A percentile compares a stretch with the other conserved stretches of the same genome.
These are phyloP conservation scores for Nansenia antarctica DNA, from an alignment of 2,113 vertebrate species.

Conservation along the genomic window DNA sequence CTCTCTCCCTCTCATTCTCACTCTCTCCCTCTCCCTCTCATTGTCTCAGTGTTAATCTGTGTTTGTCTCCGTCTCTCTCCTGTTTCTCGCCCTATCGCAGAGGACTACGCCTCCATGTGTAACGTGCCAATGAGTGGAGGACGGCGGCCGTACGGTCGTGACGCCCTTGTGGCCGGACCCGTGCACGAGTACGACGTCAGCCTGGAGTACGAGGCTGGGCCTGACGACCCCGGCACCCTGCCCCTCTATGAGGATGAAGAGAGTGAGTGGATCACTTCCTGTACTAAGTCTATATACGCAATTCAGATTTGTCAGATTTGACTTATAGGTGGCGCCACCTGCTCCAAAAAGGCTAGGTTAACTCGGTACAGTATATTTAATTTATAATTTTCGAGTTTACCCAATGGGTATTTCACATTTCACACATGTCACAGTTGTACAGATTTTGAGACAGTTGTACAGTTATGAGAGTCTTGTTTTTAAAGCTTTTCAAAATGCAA, in stretches of 20 bases:
- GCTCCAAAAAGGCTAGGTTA: no score
- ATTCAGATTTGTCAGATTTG: background rate
- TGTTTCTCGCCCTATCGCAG: slow-evolving; percentile 56
- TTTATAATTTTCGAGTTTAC: no score
- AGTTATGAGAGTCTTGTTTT: no score
- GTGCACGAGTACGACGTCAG: slow-evolving; percentile 60
- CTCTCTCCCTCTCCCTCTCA: background rate
- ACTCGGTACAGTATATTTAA: no score
- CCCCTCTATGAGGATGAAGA: slow-evolving; percentile 82
- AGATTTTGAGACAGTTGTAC: no score
- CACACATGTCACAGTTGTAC: no score
- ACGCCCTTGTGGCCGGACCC: slow-evolving; percentile 83
- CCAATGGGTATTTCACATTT: no score
- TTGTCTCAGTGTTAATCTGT: background rate
- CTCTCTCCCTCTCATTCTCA: background rate
- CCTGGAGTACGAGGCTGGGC: slow-evolving; percentile 46
- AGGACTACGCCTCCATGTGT: slow-evolving; percentile 89
- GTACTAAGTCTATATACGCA: no score
- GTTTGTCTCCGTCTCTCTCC: background rate
- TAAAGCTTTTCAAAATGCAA: no score
- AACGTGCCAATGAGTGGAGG: slow-evolving; percentile 81
- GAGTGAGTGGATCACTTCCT: slow-evolving; percentile 76
- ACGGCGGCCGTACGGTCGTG: slow-evolving; percentile 81
- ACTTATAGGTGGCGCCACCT: no score
- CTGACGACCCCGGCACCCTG: slow-evolving; percentile 55